Evolutionary conservation across 2,888 invertebrate genomes (phyloP), one percentile per base, ranked within the genome.

Genomic region (Agrypnus murinus): DNA sequence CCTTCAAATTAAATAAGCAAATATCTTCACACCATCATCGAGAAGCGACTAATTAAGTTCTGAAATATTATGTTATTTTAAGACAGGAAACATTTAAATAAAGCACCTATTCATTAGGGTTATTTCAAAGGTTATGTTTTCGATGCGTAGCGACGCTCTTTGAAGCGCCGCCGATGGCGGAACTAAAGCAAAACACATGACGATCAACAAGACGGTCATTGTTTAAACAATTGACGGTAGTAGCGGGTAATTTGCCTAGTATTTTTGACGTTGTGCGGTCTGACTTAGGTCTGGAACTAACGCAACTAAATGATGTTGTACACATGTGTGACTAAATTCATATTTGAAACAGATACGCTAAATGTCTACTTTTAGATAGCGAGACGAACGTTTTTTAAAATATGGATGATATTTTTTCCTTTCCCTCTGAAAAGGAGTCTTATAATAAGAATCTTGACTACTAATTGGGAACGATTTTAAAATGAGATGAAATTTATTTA

Each of bases 121-220:
- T 79, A 80, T 80, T 81, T 75, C 71, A 68, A 66, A 69, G 79
- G 77, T 80, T 81, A 80, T 77, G 77, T 75, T 73, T 70, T 67
- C 69, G 68, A 71, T 71, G 74, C 75, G 79, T 74, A 63, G 77
- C 78, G 79, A 80, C 78, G 77, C 77, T 79, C 83, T 84, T 84
- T 83, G 82, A 82, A 78, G 79, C 77, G 71, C 71, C 77, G 72
- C 74, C 78, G 77, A 77, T 79, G 77, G 82, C 82, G 83, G 82
- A 84, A 84, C 84, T 83, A 84, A 84, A 82, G 77, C 71, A 77
- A 83, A 83, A 81, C 84, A 84, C 77, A 78, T 83, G 84, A 81
- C 78, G 76, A 75, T 77, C 78, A 75, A 80, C 80, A 80, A 80
- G 76, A 78, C 80, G 78, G 68, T 76, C 79, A 82, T 83, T 83